Conservation (phyloP, 2,113 vertebrate genomes). For the Brevimyrus niger region DNA sequence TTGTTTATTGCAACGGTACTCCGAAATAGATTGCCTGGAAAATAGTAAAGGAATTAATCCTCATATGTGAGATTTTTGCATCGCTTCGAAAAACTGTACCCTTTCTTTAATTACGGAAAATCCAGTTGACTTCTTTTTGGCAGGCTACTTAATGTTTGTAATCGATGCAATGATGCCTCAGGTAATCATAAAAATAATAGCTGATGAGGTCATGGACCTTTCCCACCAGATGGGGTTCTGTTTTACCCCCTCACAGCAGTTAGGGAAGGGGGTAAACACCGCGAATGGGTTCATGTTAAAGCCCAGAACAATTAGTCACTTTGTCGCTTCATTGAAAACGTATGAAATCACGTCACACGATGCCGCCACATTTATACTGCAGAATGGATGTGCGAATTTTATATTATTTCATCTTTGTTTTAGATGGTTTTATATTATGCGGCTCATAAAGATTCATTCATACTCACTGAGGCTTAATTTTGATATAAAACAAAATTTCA, state of each 20-base stretch:
- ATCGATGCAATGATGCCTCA: slow-evolving; percentile 61
- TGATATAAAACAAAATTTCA: neutral
- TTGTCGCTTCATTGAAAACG: slow-evolving; percentile 59
- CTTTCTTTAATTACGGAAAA: slow-evolving; percentile 1
- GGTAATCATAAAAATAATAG: slow-evolving; percentile 56
- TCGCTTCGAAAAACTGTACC: neutral
- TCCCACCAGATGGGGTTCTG: slow-evolving; percentile 48
- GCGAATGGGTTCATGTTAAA: slow-evolving; percentile 53
- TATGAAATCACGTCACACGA: slow-evolving; percentile 53
- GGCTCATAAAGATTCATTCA: neutral
- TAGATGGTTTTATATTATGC: neutral
- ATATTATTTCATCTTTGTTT: neutral
- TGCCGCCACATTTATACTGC: slow-evolving; percentile 24
- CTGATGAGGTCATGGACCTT: slow-evolving; percentile 60
- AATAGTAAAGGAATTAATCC: neutral
- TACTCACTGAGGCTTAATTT: neutral
- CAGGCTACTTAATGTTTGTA: slow-evolving; percentile 59
- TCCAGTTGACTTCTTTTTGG: slow-evolving; percentile 51
- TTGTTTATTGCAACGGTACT: neutral
- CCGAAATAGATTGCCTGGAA: neutral
- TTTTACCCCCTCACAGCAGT: slow-evolving; percentile 36
- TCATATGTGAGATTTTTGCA: neutral
- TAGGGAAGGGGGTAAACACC: slow-evolving; percentile 32
- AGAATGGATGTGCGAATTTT: neutral
- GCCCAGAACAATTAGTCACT: slow-evolving; percentile 64